Conservation (phyloP, 2,797 vertebrate genomes). For the Holocentrus rufus region DNA sequence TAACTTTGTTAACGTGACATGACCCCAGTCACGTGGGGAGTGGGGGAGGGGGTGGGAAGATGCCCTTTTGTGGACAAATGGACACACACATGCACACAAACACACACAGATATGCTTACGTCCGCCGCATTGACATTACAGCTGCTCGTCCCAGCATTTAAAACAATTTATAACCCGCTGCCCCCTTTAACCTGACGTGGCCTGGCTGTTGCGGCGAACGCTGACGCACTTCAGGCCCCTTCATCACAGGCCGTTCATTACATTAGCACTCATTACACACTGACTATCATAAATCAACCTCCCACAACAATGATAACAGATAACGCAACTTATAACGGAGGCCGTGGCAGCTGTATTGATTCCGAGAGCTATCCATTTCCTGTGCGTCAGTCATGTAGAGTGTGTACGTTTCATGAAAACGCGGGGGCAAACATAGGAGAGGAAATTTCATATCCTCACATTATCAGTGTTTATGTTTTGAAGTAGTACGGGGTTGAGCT, state of each 20-base stretch:
- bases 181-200: constrained; percentile 64
- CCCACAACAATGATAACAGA: constrained; percentile 72
- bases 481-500: constrained; percentile 27
- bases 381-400: constrained; percentile 69
- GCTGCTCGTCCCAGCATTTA: constrained; percentile 61
- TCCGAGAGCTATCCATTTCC: constrained; percentile 64
- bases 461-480: constrained; percentile 74
- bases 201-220: constrained; percentile 65
- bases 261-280: constrained; percentile 73
- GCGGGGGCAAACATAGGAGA: constrained; percentile 72
- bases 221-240: constrained; percentile 78
- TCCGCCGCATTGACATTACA: constrained; percentile 45
- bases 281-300: constrained; percentile 76
- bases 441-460: constrained; percentile 81
- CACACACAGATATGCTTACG: constrained; percentile 73
- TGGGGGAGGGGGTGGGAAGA: constrained; percentile 41
- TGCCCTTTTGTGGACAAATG: constrained; percentile 67
- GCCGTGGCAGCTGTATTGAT: constrained; percentile 67
- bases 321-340: constrained; percentile 68
- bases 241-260: constrained; percentile 74
- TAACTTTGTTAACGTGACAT: constrained; percentile 69
- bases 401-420: constrained; percentile 77
- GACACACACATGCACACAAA: constrained; percentile 41
- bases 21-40: constrained; percentile 68
- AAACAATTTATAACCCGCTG: constrained; percentile 72